A percentile compares a stretch with the other conserved stretches of the same genome.
Evolutionary conservation across 1,140 invertebrate genomes (phyloP).

Genomic region (Acromyrmex charruanus): DNA sequence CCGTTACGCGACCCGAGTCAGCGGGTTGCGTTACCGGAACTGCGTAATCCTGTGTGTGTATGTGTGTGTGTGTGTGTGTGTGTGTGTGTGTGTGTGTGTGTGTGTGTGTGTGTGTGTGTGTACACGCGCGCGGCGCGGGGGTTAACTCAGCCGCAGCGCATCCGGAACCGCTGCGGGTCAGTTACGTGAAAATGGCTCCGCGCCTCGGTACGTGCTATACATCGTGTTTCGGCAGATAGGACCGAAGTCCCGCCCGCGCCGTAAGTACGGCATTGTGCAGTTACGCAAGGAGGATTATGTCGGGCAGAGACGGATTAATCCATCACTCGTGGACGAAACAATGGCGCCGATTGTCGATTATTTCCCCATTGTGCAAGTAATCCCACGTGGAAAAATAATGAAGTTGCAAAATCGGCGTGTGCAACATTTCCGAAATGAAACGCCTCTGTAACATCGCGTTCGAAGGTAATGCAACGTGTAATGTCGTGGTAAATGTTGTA

Average conservation of each 20-base stretch:
- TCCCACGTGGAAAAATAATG: constrained; percentile 13
- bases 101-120: constrained; percentile 48
- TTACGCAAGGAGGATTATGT: constrained; percentile 46
- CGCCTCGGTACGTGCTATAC: not conserved
- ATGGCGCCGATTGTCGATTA: constrained; percentile 29
- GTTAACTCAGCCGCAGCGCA: constrained; percentile 47
- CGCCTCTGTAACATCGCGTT: not conserved
- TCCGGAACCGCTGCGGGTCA: constrained; percentile 69
- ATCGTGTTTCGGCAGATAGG: constrained; percentile 33
- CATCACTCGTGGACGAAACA: constrained; percentile 39
- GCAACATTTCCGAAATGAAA: not conserved
- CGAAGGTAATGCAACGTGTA: not conserved
- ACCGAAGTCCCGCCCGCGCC: constrained; percentile 9
- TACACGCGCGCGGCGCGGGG: constrained; percentile 4
- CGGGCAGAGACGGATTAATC: constrained; percentile 35
- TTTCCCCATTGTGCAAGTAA: constrained; percentile 16
- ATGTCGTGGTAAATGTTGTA: constrained; percentile 8
- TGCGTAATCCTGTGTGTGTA: constrained; percentile 55
- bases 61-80: constrained; percentile 42
- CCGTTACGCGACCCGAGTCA: constrained; percentile 60
- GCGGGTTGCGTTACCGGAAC: constrained; percentile 55
- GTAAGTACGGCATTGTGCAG: constrained; percentile 44
- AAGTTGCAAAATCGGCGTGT: constrained; percentile 11
- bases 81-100: constrained; percentile 44
- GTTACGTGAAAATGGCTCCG: constrained; percentile 70